Evolutionary conservation across 2,888 invertebrate genomes (phyloP), one percentile per base, ranked within the genome.

Genomic region (Agrotis segetum): DNA sequence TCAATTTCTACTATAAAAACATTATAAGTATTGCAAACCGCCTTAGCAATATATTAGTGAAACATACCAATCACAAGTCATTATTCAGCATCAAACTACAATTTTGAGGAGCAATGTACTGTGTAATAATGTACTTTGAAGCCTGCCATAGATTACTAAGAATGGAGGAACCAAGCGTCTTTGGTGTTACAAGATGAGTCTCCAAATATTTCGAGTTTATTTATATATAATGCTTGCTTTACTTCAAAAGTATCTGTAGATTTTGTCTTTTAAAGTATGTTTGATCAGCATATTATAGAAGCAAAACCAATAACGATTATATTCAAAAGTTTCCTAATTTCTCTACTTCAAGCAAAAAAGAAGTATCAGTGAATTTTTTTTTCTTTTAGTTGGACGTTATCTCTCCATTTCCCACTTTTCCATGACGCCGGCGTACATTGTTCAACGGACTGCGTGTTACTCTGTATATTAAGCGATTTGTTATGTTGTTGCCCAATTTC

Each of bases 91-190:
- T 88, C 85, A 87, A 86, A 84, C 85, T 85, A 87, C 88, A 88
- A 90, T 91, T 88, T 90, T 82, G 79, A 79, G 77, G 77, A 84
- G 87, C 85, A 90, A 92, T 89, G 89, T 86, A 73, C 85, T 86
- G 88, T 82, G 87, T 88, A 86, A 90, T 86, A 85, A 87, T 79
- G 71, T 85, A 79, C 67, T 74, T 65, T 78, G 78, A 73, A 79
- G 64, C 71, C 61, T 34, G 62, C n/a, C 82, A 77, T 19, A n/a
- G 77, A 81, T 40, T n/a, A 64, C 34, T 44, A 53, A 64, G 9
- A 55, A 77, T 68, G 60, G 29, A 56, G 55, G 14, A n/a, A 34
- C 24, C 11, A 53, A 13, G 2, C 7, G 5, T 19, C 24, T n/a
- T 64, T 55, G 2, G 6, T 16, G n/a, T 21, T 29, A 58, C 1